These are phyloP conservation scores for Neofelis nebulosa DNA, from an alignment of 2,113 vertebrate species.

Conservation along the genomic window DNA sequence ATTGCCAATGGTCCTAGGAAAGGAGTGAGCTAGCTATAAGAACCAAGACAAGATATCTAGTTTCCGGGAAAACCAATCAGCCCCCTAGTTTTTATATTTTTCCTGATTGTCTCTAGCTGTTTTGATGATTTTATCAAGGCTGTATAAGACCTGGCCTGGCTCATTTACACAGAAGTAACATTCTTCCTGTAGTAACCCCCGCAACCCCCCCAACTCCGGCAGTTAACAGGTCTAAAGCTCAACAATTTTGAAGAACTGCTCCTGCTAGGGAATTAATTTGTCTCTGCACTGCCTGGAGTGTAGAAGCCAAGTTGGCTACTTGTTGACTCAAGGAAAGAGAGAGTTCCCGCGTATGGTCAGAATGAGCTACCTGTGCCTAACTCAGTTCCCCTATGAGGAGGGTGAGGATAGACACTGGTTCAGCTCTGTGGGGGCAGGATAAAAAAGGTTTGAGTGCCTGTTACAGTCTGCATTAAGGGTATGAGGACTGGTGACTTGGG, in stretches of 20 bases:
- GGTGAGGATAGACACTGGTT: neutral
- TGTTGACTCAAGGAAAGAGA: neutral
- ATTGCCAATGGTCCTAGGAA: neutral
- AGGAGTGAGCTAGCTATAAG: neutral
- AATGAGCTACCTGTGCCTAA: neutral
- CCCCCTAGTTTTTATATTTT: neutral
- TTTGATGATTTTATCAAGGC: neutral
- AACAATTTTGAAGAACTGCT: neutral
- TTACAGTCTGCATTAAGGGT: neutral
- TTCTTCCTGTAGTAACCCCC: neutral
- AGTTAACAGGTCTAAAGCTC: neutral
- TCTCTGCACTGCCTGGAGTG: neutral
- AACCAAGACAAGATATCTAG: neutral
- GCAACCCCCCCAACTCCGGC: neutral
- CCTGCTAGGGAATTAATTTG: neutral
- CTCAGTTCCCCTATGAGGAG: neutral
- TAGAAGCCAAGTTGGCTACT: neutral
- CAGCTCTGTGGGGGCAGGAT: neutral
- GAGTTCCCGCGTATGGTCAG: neutral
- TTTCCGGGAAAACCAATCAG: neutral
- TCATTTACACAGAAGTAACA: neutral
- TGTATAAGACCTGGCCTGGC: neutral
- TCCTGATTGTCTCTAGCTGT: neutral
- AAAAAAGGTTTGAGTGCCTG: neutral
- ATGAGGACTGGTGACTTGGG: neutral